Evolutionary conservation across 1,140 invertebrate genomes (phyloP).

Genomic region (Drosophila sturtevanti): DNA sequence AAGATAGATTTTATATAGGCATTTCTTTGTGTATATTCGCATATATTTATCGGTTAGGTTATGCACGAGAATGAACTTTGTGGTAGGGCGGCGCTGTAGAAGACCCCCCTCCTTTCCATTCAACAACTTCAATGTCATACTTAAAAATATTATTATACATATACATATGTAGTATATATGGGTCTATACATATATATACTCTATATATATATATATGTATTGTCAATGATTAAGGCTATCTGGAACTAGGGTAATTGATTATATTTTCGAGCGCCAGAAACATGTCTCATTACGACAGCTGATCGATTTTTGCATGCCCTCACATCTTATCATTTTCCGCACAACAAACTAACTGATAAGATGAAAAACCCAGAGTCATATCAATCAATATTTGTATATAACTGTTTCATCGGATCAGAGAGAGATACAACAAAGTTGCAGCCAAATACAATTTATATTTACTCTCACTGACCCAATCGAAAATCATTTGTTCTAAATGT

Average conservation of each 20-base stretch:
- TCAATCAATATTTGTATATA: slow-evolving; percentile 2
- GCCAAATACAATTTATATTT: neutral
- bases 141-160: too few relatives aligned
- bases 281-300: slow-evolving; percentile 72
- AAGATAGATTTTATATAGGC: neutral
- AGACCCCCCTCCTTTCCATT: neutral
- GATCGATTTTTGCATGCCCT: slow-evolving; percentile 74
- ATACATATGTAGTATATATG: too few relatives aligned
- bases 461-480: neutral
- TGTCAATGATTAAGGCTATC: slow-evolving; percentile 71
- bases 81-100: neutral
- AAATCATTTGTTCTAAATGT: neutral
- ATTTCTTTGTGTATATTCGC: neutral
- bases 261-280: slow-evolving; percentile 30
- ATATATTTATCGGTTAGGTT: neutral
- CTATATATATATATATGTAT: neutral
- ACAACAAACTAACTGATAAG: neutral
- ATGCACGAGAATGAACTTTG: neutral
- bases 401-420: too few relatives aligned
- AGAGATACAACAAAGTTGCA: slow-evolving; percentile 2
- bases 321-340: slow-evolving; percentile 13
- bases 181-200: too few relatives aligned
- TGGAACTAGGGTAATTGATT: slow-evolving; percentile 65
- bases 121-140: neutral
- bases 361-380: neutral